Percentiles rank a stretch among this genome's conserved stretches.
These are phyloP conservation scores for Zonitis immaculata DNA, from an alignment of 2,888 invertebrate species.

Conservation along the genomic window DNA sequence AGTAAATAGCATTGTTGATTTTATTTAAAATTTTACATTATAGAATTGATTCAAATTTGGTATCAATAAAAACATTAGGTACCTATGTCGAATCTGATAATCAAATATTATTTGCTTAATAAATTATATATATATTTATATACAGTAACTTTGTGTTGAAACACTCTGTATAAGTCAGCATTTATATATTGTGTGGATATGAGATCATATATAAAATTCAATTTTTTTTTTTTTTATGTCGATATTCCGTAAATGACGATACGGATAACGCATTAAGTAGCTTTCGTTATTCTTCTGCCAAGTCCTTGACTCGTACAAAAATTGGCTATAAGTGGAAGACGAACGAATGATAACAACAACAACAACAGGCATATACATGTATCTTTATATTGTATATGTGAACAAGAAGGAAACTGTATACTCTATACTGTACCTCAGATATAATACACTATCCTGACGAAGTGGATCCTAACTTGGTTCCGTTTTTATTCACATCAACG, in stretches of 20 bases:
- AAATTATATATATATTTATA: too few relatives aligned
- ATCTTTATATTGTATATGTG: too few relatives aligned
- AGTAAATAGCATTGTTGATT: too few relatives aligned
- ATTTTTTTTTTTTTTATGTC: slow-evolving; percentile 34
- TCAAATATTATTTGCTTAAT: too few relatives aligned
- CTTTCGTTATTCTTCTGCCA: background rate
- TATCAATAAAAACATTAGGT: too few relatives aligned
- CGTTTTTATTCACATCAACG: background rate
- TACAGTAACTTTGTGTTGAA: too few relatives aligned
- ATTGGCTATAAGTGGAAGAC: background rate
- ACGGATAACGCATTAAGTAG: background rate
- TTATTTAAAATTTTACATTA: too few relatives aligned
- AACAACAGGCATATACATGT: too few relatives aligned
- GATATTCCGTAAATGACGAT: slow-evolving; percentile 18
- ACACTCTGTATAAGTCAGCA: slow-evolving; percentile 23
- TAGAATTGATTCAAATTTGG: too few relatives aligned
- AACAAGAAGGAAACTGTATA: too few relatives aligned
- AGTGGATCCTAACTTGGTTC: background rate
- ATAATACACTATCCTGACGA: background rate
- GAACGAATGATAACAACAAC: background rate
- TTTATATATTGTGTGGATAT: slow-evolving; percentile 36
- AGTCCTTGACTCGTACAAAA: background rate
- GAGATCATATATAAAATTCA: slow-evolving; percentile 37
- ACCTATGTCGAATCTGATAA: too few relatives aligned
- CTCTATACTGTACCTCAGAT: background rate